Percentiles rank a stretch among this genome's conserved stretches.
Conservation (phyloP, 2,888 invertebrate genomes). For the Notocelia uddmanniana region DNA sequence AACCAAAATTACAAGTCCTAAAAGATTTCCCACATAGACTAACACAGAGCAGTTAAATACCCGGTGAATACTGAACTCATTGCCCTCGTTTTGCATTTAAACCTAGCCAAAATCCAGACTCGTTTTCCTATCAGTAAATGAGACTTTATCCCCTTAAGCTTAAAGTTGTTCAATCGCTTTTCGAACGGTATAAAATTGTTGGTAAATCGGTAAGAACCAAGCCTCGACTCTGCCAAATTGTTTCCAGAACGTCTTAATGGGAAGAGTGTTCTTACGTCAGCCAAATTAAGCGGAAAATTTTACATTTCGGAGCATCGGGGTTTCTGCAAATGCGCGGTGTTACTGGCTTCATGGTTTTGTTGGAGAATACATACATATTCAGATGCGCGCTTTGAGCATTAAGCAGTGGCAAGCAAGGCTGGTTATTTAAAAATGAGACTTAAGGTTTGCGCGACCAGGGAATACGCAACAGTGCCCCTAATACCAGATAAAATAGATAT, state of each 20-base stretch:
- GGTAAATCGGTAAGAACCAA: constrained; percentile 40
- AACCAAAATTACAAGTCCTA: constrained; percentile 16
- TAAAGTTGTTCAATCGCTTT: constrained; percentile 24
- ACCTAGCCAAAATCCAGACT: constrained; percentile 7
- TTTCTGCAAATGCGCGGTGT: constrained; percentile 37
- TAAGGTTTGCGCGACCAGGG: too few species aligned
- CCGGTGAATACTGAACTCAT: constrained; percentile 40
- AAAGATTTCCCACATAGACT: constrained; percentile 33
- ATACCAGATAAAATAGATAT: too few species aligned
- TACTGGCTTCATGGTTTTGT: constrained; percentile 14
- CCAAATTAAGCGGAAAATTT: constrained; percentile 48
- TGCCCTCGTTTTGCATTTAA: constrained; percentile 41
- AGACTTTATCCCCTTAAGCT: neutral
- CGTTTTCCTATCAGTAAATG: neutral
- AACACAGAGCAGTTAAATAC: constrained; percentile 39
- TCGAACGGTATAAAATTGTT: constrained; percentile 17
- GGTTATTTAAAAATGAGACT: too few species aligned
- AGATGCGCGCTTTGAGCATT: constrained; percentile 9
- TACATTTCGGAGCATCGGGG: constrained; percentile 40
- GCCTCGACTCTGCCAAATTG: constrained; percentile 48
- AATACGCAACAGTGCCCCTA: too few species aligned
- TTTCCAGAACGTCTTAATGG: constrained; percentile 49
- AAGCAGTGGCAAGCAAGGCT: neutral
- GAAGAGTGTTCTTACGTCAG: constrained; percentile 44
- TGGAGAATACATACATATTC: constrained; percentile 17